These are phyloP conservation scores for Formica exsecta DNA, from an alignment of 1,140 invertebrate species.

Conservation along the genomic window DNA sequence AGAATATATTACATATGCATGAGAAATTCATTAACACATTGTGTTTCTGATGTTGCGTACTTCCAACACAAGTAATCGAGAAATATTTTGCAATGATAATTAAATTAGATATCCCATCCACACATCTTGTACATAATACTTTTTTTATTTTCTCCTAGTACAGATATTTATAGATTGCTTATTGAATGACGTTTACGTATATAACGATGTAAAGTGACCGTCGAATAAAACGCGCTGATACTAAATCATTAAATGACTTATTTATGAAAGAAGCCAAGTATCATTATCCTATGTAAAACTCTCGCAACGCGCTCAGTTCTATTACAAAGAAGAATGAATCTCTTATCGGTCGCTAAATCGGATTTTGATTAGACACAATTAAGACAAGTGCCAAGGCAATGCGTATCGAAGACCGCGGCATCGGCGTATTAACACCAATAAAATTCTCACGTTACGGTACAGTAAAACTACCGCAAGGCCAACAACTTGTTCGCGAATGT, in stretches of 20 bases:
- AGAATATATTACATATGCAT: neutral
- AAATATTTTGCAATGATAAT: neutral
- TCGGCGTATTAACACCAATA: slow-evolving; percentile 77
- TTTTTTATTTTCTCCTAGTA: neutral
- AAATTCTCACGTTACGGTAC: slow-evolving; percentile 84
- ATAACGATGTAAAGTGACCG: neutral
- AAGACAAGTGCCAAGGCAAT: slow-evolving; percentile 4
- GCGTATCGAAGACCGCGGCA: slow-evolving; percentile 5
- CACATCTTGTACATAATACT: neutral
- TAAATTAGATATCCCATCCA: neutral
- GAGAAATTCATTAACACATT: slow-evolving; percentile 21
- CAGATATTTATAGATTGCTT: neutral
- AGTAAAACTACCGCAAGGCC: slow-evolving; percentile 85
- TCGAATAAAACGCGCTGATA: neutral
- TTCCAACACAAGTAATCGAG: neutral
- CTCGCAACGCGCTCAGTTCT: neutral
- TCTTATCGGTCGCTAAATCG: neutral
- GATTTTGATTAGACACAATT: slow-evolving; percentile 28
- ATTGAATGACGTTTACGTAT: neutral
- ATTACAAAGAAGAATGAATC: neutral
- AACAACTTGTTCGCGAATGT: slow-evolving; percentile 74
- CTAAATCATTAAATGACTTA: neutral
- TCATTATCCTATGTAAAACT: slow-evolving; percentile 1
- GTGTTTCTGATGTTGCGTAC: neutral
- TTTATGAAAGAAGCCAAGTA: neutral